Percentiles rank a stretch among this genome's conserved stretches.
Conservation (phyloP, 2,888 invertebrate genomes). For the Diarsia brunnea region DNA sequence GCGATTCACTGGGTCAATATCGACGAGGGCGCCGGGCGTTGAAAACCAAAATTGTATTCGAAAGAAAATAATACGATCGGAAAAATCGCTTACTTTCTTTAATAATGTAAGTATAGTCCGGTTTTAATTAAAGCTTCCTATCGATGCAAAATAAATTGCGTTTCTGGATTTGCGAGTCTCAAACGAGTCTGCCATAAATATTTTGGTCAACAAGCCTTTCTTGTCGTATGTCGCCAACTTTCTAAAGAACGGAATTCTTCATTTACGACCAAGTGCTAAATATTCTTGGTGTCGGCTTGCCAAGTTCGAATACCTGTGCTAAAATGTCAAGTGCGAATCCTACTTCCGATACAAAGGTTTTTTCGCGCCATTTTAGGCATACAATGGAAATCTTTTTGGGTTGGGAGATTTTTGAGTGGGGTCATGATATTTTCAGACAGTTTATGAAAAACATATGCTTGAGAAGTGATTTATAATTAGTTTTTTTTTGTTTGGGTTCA, state of each 20-base stretch:
- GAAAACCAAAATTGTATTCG: background rate
- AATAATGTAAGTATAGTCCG: background rate
- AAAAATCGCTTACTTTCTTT: background rate
- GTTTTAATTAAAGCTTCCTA: background rate
- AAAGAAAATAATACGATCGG: background rate
- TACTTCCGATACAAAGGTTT: background rate
- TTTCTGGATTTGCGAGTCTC: slow-evolving; percentile 20
- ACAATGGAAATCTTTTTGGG: background rate
- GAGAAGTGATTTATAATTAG: too few relatives aligned
- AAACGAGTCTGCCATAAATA: slow-evolving; percentile 51
- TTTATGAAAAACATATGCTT: background rate
- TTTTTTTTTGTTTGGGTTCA: background rate
- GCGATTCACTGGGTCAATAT: background rate
- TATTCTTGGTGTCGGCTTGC: slow-evolving; percentile 6
- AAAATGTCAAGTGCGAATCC: slow-evolving; percentile 37
- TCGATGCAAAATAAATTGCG: slow-evolving; percentile 4
- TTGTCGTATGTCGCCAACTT: slow-evolving; percentile 53
- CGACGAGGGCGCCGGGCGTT: background rate
- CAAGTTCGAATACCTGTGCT: slow-evolving; percentile 4
- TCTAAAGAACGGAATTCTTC: slow-evolving; percentile 67
- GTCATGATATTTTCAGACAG: background rate
- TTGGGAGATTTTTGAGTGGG: background rate
- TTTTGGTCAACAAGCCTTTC: slow-evolving; percentile 48
- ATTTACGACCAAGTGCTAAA: slow-evolving; percentile 65
- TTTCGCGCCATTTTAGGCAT: background rate